Conservation (phyloP, 1,140 invertebrate species). For the Achroia grisella region DNA sequence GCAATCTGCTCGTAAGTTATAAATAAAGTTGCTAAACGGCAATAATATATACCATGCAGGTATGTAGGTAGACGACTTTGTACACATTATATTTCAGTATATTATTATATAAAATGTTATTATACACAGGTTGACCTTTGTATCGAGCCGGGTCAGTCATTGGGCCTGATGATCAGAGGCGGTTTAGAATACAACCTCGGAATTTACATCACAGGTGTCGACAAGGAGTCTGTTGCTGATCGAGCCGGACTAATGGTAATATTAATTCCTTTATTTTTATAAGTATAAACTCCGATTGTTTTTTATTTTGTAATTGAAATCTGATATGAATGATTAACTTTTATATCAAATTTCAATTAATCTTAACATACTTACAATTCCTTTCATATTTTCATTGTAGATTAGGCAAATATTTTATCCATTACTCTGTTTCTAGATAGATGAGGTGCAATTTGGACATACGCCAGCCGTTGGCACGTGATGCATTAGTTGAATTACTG, state of each 20-base stretch:
- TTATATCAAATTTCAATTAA: no score
- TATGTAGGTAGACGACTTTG: no score
- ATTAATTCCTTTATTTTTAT: neutral
- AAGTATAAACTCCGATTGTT: neutral
- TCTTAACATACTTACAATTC: no score
- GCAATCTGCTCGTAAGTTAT: no score
- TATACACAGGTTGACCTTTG: conserved; percentile 84
- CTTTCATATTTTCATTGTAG: no score
- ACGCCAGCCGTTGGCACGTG: neutral
- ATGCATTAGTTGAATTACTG: neutral
- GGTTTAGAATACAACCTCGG: conserved; percentile 95
- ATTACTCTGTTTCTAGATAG: conserved; percentile 1
- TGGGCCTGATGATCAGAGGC: conserved; percentile 95
- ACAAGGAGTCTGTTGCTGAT: conserved; percentile 93
- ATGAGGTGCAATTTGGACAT: conserved; percentile 2
- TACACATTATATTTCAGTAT: no score
- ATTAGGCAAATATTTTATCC: neutral
- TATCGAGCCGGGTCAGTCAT: conserved; percentile 90
- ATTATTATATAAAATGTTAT: neutral
- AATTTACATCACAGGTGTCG: conserved; percentile 95
- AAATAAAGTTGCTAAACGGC: no score
- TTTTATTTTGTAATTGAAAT: no score
- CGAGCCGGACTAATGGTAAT: conserved; percentile 90
- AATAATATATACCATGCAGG: no score
- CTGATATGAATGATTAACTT: no score